Percentiles rank a stretch among this genome's conserved stretches.
Evolutionary conservation across 2,888 invertebrate genomes (phyloP).

Genomic region (Drosophila bunnanda): DNA sequence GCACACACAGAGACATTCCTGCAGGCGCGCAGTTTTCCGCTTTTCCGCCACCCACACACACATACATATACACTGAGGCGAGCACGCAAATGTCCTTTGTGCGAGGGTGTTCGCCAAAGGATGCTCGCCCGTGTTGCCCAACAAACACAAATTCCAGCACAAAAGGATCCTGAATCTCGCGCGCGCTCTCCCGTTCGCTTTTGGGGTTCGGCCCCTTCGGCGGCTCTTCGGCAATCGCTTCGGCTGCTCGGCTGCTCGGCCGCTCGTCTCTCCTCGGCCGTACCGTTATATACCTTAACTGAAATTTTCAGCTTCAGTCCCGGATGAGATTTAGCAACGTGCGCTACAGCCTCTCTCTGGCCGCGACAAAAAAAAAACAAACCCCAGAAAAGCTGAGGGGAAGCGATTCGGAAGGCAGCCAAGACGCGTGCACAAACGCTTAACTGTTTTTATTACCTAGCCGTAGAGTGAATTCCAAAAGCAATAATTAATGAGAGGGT

Average conservation of each 20-base stretch:
- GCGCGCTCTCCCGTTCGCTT: conserved; percentile 17
- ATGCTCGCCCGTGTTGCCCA: conserved; percentile 76
- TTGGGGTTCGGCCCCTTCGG: conserved; percentile 17
- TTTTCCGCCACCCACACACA: conserved; percentile 33
- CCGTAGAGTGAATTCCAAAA: conserved; percentile 28
- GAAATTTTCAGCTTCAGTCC: conserved; percentile 81
- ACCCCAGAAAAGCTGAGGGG: not conserved
- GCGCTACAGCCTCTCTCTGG: conserved; percentile 70
- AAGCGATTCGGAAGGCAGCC: conserved; percentile 23
- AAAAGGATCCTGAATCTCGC: conserved; percentile 39
- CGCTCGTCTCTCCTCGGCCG: conserved; percentile 19
- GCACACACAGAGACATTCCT: conserved; percentile 2
- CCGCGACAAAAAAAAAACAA: conserved; percentile 17
- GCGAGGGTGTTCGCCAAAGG: conserved; percentile 72
- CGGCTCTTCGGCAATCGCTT: conserved; percentile 15
- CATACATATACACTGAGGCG: conserved; percentile 23
- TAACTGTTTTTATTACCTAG: conserved; percentile 21
- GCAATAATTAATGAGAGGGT: conserved; percentile 32
- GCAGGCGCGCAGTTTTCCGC: conserved; percentile 46
- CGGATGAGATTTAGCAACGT: conserved; percentile 83
- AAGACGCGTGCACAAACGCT: conserved; percentile 57
- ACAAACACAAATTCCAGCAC: conserved; percentile 78
- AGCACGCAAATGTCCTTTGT: conserved; percentile 55
- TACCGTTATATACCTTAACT: conserved; percentile 72
- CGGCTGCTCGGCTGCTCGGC: conserved; percentile 6